A percentile compares a stretch with the other conserved stretches of the same genome.
phyloP scores from a whole-genome alignment of 2,888 invertebrate genomes.

The Heteromurus nitidus region DNA sequence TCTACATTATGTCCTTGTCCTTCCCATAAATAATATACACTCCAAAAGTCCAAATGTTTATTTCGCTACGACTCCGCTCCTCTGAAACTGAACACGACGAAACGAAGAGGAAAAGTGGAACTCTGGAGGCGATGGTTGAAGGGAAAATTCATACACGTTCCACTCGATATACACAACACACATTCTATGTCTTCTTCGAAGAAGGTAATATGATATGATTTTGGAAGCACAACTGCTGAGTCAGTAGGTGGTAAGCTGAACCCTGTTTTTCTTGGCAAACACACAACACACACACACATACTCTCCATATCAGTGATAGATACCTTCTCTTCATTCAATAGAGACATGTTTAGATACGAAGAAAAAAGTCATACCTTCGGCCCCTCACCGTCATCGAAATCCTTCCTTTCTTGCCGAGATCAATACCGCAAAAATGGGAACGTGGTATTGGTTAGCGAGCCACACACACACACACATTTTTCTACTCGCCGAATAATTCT shows the following conservation, averaged over 20 bases:
- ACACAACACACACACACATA: not conserved
- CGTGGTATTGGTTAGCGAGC: not conserved
- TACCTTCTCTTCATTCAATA: no score
- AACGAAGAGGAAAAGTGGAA: not conserved
- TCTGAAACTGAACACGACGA: not conserved
- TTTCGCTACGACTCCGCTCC: no score
- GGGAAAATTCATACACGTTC: slow-evolving; percentile 9
- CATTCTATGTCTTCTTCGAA: not conserved
- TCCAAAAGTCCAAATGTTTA: not conserved
- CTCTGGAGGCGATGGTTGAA: no score
- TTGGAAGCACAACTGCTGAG: slow-evolving; percentile 40
- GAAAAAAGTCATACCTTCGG: no score
- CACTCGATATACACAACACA: not conserved
- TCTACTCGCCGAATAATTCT: not conserved
- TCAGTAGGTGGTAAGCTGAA: slow-evolving; percentile 50
- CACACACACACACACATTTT: not conserved
- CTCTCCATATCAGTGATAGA: not conserved
- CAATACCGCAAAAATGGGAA: slow-evolving; percentile 6
- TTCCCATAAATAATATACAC: slow-evolving; percentile 31
- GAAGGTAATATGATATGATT: slow-evolving; percentile 20
- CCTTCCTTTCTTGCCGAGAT: not conserved
- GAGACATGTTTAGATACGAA: no score
- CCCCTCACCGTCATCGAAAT: slow-evolving; percentile 17
- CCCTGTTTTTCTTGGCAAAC: slow-evolving; percentile 48
- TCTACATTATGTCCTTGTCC: slow-evolving; percentile 5